Base-by-base conservation (phyloP, 2,888 invertebrate genomes). In the Synergus japonicus region DNA sequence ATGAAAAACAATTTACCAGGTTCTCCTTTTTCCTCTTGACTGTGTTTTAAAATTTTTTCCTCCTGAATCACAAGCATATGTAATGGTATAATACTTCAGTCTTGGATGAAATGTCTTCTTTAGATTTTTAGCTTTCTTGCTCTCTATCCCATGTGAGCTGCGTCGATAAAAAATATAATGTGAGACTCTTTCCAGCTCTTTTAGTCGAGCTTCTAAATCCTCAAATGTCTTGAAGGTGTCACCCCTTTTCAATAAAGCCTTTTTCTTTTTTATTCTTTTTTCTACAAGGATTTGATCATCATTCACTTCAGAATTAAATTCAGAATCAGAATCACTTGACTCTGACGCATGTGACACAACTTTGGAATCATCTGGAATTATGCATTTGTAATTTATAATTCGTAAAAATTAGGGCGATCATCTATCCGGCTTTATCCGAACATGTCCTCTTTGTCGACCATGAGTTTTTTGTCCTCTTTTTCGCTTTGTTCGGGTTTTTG, bases 101-200 rank as follows among this genome's bases (percentile, higher is more conserved):
- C 54, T 54, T 54, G 54, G 54, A n/a, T 54, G n/a, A 54, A 54
- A 54, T 8, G 15, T 54, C n/a, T 54, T 54, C n/a, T 54, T 54
- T n/a, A 54, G n/a, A 15, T n/a, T 54, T 54, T 54, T 15, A 7
- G 54, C 54, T n/a, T 54, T 54, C n/a, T 54, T 54, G 12, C 54
- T 54, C 15, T 54, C 54, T n/a, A 54, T 54, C 8, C 54, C 54
- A 15, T 54, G 54, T n/a, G 54, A 54, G 8, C 54, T 54, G 54
- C 54, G 54, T 8, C 54, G 54, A 54, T 54, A 54, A 54, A 54
- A 54, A 54, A 54, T n/a, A 54, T n/a, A 54, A n/a, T 54, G 54
- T 54, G 54, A 54, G 0, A 54, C 54, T n/a, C n/a, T 54, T n/a
- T 54, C 54, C 54, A 54, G 7, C 15, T n/a, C n/a, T n/a, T n/a